Base-by-base conservation (phyloP, 2,888 invertebrate genomes). In the Lycophotia porphyrea region DNA sequence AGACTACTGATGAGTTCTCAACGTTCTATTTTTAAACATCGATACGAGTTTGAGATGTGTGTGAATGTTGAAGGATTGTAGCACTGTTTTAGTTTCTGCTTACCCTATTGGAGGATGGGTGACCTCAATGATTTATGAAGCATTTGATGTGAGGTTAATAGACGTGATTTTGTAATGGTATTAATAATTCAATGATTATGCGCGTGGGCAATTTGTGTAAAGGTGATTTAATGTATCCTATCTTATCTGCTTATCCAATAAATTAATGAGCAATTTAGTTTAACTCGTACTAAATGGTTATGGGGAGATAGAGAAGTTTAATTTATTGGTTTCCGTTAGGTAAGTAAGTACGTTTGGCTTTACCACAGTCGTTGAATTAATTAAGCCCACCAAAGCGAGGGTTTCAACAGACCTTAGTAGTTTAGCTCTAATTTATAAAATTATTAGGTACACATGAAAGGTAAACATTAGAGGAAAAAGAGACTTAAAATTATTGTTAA, bases 1-100 rank as follows among this genome's bases (percentile, higher is more conserved):
- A 88, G 96, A 92, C 93, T 96, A 95, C 95, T 94, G 95, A 96
- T 96, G 95, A 95, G 95, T 89, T 89, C 88, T 87, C 89, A 87
- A 82, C 88, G 85, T 93, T 93, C 92, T 93, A 93, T 94, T 95
- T 94, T 93, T 93, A 91, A 92, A 92, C 88, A 86, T 85, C 86
- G 78, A 89, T 91, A 84, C 86, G 83, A 85, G 86, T 84, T 89
- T 87, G 84, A 84, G 85, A 82, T 80, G 85, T 84, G 85, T 84
- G 77, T 84, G 83, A 83, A 83, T 76, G 80, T 78, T 71, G 78
- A 85, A 85, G 78, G 71, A 85, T 78, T 82, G 61, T 71, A 74
- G 78, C 78, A 71, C 66, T 85, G 70, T 73, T 83, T 85, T 63
- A 71, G 64, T 65, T 74, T 77, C 71, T 78, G 85, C 82, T 60